phyloP scores from a whole-genome alignment of 2,888 invertebrate genomes.

The Cephus nigrinus region DNA sequence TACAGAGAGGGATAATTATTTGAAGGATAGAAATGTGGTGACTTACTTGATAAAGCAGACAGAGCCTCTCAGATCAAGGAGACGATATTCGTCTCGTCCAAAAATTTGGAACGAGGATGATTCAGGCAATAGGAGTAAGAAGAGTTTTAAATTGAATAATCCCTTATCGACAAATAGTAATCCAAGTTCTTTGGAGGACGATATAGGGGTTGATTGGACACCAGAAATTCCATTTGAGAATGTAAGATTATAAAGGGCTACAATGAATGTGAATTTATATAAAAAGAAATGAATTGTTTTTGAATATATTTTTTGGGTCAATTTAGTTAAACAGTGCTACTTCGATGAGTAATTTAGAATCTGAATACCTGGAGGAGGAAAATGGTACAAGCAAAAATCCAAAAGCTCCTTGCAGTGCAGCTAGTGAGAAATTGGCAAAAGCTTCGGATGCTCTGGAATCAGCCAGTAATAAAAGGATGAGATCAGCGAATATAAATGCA shows the following conservation, averaged over 20 bases:
- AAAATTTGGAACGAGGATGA: constrained; percentile 57
- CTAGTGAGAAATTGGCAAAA: constrained; percentile 43
- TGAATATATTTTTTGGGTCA: constrained; percentile 9
- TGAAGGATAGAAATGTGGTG: constrained; percentile 86
- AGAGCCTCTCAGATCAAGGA: constrained; percentile 76
- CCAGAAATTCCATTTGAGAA: constrained; percentile 94
- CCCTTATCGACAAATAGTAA: constrained; percentile 50
- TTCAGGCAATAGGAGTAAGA: constrained; percentile 53
- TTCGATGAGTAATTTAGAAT: constrained; percentile 60
- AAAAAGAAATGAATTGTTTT: neutral
- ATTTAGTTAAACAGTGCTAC: constrained; percentile 61
- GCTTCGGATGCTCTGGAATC: constrained; percentile 88
- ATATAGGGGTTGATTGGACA: constrained; percentile 85
- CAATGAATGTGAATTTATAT: neutral
- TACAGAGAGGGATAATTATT: constrained; percentile 82
- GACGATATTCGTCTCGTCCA: constrained; percentile 68
- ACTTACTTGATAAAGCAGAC: constrained; percentile 89
- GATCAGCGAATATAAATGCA: constrained; percentile 85
- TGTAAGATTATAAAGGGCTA: constrained; percentile 68
- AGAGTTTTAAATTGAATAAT: constrained; percentile 62
- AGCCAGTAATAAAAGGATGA: constrained; percentile 89
- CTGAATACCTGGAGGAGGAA: constrained; percentile 62
- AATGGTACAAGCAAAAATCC: constrained; percentile 50
- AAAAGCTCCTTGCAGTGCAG: constrained; percentile 40
- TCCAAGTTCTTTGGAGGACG: constrained; percentile 78